Conservation (phyloP, 1,140 invertebrate species). For the Harpegnathos saltator region DNA sequence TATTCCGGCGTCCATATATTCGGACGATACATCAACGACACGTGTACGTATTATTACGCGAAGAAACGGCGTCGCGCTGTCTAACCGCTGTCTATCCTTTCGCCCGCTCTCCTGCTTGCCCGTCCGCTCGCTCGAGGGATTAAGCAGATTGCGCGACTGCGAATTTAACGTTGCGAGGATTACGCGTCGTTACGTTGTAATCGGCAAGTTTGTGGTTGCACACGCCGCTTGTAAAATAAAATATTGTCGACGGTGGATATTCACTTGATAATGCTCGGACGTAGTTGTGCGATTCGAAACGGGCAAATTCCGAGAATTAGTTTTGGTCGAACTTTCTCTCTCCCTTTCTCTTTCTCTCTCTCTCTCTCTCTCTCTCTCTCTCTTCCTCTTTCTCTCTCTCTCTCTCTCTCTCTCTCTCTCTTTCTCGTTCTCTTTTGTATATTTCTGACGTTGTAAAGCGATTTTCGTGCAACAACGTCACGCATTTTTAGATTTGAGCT, state of each 20-base stretch:
- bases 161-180: conserved; percentile 4
- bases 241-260: background rate
- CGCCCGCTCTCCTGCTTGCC: background rate
- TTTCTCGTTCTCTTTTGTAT: no score
- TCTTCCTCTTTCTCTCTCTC: no score
- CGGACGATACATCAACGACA: background rate
- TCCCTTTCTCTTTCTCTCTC: no score
- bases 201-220: conserved; percentile 9
- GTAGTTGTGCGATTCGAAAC: no score
- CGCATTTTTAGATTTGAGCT: background rate
- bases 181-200: conserved; percentile 3
- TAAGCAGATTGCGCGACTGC: conserved; percentile 9
- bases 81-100: no score
- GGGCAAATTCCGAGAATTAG: no score
- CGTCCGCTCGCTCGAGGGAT: background rate
- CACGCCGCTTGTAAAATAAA: conserved; percentile 24
- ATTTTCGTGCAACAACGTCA: background rate
- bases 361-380: no score
- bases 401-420: no score
- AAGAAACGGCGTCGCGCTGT: background rate
- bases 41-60: background rate
- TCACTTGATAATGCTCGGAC: background rate
- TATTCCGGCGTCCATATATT: background rate
- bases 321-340: background rate
- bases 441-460: conserved; percentile 1